Evolutionary conservation across 2,888 invertebrate species (phyloP), one percentile per base, ranked within the genome.

Genomic region (Tubulanus polymorphus): DNA sequence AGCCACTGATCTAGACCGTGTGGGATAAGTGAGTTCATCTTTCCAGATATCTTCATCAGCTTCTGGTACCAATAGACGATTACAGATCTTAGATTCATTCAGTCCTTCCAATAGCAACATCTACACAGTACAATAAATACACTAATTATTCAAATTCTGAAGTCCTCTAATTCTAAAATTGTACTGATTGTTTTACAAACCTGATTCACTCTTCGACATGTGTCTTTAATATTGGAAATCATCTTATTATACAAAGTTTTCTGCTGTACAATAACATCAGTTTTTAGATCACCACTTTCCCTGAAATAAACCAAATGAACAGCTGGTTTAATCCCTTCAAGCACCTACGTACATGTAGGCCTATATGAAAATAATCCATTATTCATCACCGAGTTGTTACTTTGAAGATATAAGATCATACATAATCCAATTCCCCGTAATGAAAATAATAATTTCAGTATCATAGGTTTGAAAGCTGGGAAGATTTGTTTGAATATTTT

Each of bases 1-100:
- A n/a, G n/a, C n/a, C n/a, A n/a, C n/a, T n/a, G n/a, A n/a, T n/a
- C n/a, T n/a, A n/a, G n/a, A n/a, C n/a, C n/a, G n/a, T n/a, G n/a
- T n/a, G n/a, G n/a, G n/a, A n/a, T n/a, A n/a, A 35, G 12, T n/a
- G 12, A 46, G 23, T 27, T 54, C 53, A 26, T 47, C 57, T 3
- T 62, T 64, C 76, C 76, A 76, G 63, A 76, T 80, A 61, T 83
- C 83, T 53, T 85, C 84, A 60, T 77, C 63, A 72, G 80, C 79
- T 63, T 88, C 87, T 1, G 86, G 83, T 66, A 88, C 88, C 37
- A 89, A 75, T 27, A 89, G 79, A 3, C 80, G 72, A 71, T 87
- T 85, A 68, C 89, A 89, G 62, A 82, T 82, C 29, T 85, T 80
- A 0, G 85, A 86, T 60, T 86, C 85, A 71, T 86, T 83, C 45